Conservation (phyloP, 2,797 vertebrate genomes). For the Prunella strophiata region DNA sequence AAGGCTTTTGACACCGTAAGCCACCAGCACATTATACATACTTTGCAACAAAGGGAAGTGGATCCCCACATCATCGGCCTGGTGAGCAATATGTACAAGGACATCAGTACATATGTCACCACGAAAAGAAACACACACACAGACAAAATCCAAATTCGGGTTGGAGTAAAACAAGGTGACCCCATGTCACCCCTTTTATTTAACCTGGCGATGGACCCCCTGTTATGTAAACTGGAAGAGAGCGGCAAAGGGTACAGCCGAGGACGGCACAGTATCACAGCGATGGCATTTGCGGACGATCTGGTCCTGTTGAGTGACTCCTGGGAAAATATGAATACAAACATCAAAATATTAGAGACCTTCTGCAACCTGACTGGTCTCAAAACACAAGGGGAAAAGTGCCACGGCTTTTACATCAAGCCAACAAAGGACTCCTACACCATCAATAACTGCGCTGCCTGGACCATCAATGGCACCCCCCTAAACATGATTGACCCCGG, state of each 20-base stretch:
- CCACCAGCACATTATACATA: background rate
- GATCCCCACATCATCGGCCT: background rate
- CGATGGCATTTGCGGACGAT: accelerated
- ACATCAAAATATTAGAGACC: background rate
- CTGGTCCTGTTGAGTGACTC: accelerated
- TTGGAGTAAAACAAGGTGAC: background rate
- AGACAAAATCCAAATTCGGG: background rate
- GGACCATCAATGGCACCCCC: background rate
- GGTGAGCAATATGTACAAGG: too few species aligned
- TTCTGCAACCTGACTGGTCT: background rate
- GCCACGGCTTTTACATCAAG: background rate
- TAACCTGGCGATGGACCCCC: background rate
- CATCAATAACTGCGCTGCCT: background rate
- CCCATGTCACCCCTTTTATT: background rate
- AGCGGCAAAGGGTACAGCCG: accelerated
- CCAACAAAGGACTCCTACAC: background rate
- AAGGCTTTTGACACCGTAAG: background rate
- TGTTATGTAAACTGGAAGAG: background rate
- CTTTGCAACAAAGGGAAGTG: accelerated
- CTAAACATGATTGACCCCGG: background rate
- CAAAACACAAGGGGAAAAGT: background rate
- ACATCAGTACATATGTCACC: accelerated
- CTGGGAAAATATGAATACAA: background rate
- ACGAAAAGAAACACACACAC: background rate
- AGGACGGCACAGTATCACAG: accelerated